Percentiles rank a stretch among this genome's conserved stretches.
These are phyloP conservation scores for Drosophila melanogaster DNA, from an alignment of 1,140 invertebrate species.

Conservation along the genomic window DNA sequence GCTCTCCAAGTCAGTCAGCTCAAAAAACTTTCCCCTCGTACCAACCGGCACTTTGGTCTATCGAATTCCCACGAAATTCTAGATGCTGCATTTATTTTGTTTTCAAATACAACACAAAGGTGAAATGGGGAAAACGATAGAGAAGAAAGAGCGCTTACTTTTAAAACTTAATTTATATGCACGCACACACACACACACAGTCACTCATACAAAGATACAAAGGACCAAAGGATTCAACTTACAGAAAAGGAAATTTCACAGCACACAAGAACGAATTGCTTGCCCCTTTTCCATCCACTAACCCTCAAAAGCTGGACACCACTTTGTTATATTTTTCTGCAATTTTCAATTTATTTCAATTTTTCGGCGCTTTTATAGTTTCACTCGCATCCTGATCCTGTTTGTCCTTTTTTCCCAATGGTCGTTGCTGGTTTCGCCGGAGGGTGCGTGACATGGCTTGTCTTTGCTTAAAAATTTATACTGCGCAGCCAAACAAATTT, in stretches of 20 bases:
- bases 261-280: conserved; percentile 18
- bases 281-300: conserved; percentile 10
- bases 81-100: conserved; percentile 79
- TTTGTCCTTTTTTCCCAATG: background rate
- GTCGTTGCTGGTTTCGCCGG: conserved; percentile 14
- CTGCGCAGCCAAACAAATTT: conserved; percentile 72
- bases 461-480: conserved; percentile 74
- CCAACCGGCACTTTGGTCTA: conserved; percentile 44
- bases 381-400: conserved; percentile 28
- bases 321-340: conserved; percentile 65
- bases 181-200: conserved; percentile 58
- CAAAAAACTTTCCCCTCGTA: conserved; percentile 27
- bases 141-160: conserved; percentile 58
- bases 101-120: conserved; percentile 68
- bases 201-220: conserved; percentile 56
- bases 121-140: conserved; percentile 7
- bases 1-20: conserved; percentile 19
- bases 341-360: conserved; percentile 80
- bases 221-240: conserved; percentile 61
- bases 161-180: conserved; percentile 83
- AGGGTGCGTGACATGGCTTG: conserved; percentile 59
- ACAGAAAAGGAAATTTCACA: conserved; percentile 39
- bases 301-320: conserved; percentile 34
- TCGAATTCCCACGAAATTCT: conserved; percentile 65
- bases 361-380: conserved; percentile 75